Percentiles rank a stretch among this genome's conserved stretches.
Conservation (phyloP, 2,888 invertebrate species). For the Patella ulyssiponensis region DNA sequence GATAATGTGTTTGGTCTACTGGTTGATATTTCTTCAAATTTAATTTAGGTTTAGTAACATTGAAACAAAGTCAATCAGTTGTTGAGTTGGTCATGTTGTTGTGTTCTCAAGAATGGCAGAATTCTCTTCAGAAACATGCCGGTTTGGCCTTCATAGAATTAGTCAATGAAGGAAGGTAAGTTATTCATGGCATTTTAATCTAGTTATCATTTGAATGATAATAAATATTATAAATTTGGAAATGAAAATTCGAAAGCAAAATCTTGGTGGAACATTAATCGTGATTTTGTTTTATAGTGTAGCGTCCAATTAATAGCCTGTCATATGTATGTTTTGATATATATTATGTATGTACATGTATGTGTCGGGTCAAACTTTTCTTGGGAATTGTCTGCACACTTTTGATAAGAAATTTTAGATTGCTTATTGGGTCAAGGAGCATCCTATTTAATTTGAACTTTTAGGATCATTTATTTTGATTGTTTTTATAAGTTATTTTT, state of each 20-base stretch:
- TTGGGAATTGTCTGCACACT: no score
- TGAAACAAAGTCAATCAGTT: slow-evolving; percentile 96
- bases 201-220: slow-evolving; percentile 46
- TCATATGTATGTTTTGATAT: no score
- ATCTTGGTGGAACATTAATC: background rate
- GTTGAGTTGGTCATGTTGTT: slow-evolving; percentile 99
- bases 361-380: no score
- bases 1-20: no score
- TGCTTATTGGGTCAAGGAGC: no score
- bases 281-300: background rate
- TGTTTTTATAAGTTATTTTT: no score
- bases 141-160: slow-evolving; percentile 99
- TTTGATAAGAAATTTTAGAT: no score
- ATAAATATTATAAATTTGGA: background rate
- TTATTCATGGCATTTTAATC: no score
- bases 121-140: slow-evolving; percentile 99
- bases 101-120: slow-evolving; percentile 99
- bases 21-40: slow-evolving; percentile 14
- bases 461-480: no score
- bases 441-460: no score
- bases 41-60: slow-evolving; percentile 88
- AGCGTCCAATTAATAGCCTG: background rate
- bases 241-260: background rate
- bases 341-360: no score
- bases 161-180: slow-evolving; percentile 92